These are phyloP conservation scores for Clarias pachynema DNA, from an alignment of 2,797 vertebrate species.

Conservation along the genomic window DNA sequence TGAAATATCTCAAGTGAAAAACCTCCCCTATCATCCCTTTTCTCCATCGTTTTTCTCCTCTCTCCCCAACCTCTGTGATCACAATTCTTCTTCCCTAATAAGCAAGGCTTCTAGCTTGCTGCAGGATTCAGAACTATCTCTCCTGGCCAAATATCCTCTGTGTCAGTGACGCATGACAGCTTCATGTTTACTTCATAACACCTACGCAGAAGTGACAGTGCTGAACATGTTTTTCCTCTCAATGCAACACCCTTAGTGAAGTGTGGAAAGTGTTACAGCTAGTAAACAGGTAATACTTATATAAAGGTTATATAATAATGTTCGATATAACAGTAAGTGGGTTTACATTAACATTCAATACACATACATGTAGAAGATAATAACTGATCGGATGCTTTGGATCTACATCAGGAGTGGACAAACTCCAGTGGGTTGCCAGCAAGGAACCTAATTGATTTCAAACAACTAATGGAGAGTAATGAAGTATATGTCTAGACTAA, in stretches of 20 bases:
- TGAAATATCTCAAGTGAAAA: conserved; percentile 48
- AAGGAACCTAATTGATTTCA: background rate
- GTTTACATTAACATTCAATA: background rate
- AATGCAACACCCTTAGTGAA: background rate
- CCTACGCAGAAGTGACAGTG: conserved; percentile 5
- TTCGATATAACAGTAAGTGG: background rate
- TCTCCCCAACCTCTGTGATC: conserved; percentile 37
- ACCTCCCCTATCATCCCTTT: conserved; percentile 37
- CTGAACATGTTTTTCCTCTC: background rate
- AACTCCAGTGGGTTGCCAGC: background rate
- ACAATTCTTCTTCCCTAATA: conserved; percentile 52
- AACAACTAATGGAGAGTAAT: background rate
- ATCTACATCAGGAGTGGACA: background rate
- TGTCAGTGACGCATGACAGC: conserved; percentile 24
- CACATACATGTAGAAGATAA: background rate
- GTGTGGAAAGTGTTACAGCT: background rate
- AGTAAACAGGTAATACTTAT: background rate
- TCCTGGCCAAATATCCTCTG: conserved; percentile 35
- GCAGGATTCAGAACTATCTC: conserved; percentile 22
- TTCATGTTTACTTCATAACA: conserved; percentile 8
- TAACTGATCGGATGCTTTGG: background rate
- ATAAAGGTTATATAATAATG: background rate
- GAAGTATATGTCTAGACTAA: background rate
- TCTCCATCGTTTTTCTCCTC: conserved; percentile 22
- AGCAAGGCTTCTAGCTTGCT: conserved; percentile 39